These are phyloP conservation scores for Lasioglossum lativentre DNA, from an alignment of 2,888 invertebrate genomes.

Conservation along the genomic window DNA sequence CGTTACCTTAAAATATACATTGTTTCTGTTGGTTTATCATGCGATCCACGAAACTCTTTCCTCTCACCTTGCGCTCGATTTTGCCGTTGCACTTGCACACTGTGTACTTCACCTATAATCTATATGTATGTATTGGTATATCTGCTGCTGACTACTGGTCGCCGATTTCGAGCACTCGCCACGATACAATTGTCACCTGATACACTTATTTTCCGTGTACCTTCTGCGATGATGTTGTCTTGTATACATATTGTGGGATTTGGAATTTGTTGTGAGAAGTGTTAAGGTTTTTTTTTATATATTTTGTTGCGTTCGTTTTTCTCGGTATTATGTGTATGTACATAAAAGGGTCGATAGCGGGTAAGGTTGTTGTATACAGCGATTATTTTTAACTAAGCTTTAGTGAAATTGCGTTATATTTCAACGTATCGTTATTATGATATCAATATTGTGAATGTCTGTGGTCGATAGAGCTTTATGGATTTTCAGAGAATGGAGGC, in stretches of 20 bases:
- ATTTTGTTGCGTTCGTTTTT: background rate
- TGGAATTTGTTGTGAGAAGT: constrained; percentile 4
- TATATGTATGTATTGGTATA: constrained; percentile 18
- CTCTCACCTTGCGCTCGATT: constrained; percentile 13
- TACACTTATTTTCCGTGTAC: constrained; percentile 17
- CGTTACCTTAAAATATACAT: background rate
- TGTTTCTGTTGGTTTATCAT: constrained; percentile 11
- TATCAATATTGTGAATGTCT: background rate
- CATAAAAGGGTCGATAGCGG: background rate
- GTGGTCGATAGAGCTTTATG: background rate
- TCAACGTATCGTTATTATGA: background rate
- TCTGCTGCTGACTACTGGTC: constrained; percentile 7
- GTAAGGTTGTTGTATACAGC: background rate
- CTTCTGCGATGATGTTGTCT: constrained; percentile 34
- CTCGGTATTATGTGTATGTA: background rate
- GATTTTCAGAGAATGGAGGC: background rate
- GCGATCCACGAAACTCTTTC: constrained; percentile 11
- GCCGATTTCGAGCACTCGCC: constrained; percentile 6
- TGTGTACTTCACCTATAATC: constrained; percentile 15
- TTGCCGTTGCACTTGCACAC: constrained; percentile 48
- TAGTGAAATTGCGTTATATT: background rate
- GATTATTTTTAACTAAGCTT: background rate
- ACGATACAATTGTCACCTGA: constrained; percentile 1
- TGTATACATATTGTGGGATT: constrained; percentile 8
- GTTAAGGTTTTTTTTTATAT: background rate